Conservation (phyloP, 2,888 invertebrate genomes). For the Pandemis corylana region DNA sequence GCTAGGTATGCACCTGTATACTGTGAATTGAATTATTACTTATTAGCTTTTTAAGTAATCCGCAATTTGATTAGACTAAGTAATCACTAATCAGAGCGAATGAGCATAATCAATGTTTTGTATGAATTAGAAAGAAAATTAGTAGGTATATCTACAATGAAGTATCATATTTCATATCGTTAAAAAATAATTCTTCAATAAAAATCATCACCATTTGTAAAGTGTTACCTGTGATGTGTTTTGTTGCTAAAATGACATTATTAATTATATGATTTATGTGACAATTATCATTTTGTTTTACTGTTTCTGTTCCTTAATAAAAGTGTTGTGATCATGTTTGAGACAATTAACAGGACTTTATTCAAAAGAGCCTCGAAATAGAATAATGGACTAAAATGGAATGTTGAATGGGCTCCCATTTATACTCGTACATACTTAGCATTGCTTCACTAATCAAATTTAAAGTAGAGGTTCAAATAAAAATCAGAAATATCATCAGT, state of each 20-base stretch:
- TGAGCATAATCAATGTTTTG: constrained; percentile 29
- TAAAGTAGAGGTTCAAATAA: constrained; percentile 43
- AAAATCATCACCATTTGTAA: not conserved
- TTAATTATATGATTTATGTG: constrained; percentile 27
- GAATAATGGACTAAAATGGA: not conserved
- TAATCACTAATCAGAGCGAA: constrained; percentile 7
- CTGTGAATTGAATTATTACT: not conserved
- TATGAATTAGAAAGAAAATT: constrained; percentile 1
- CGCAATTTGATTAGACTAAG: not conserved
- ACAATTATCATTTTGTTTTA: constrained; percentile 18
- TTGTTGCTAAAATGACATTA: constrained; percentile 20
- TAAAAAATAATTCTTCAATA: not conserved
- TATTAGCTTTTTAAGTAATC: not conserved
- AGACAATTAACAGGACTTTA: too few species aligned
- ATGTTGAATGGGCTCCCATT: too few species aligned
- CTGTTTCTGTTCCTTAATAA: not conserved
- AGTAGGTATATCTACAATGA: not conserved
- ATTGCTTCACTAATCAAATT: not conserved
- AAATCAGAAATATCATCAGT: constrained; percentile 58
- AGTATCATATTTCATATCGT: too few species aligned
- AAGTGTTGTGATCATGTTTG: not conserved
- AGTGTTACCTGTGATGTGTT: constrained; percentile 27
- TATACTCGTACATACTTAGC: too few species aligned
- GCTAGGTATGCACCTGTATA: not conserved
- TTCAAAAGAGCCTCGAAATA: not conserved